Evolutionary conservation across 35 echinoderm and acorn worm species (phyloP).

Genomic region (Nesometra sesokonis): DNA sequence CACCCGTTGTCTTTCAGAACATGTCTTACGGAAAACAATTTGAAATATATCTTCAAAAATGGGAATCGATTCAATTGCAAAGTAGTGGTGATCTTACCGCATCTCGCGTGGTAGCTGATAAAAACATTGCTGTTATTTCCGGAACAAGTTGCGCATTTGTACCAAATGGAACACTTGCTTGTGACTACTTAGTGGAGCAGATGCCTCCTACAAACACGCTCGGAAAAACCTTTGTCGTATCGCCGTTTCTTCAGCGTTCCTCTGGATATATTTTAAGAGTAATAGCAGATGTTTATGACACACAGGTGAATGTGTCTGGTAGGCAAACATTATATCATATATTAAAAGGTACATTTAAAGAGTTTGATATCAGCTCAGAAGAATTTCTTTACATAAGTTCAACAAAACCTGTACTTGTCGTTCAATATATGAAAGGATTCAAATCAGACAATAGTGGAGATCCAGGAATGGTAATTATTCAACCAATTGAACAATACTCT

Average conservation of each 20-base stretch:
- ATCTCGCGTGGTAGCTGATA: conserved; percentile 12
- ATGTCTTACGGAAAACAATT: background rate
- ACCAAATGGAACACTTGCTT: background rate
- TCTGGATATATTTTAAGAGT: background rate
- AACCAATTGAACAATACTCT: background rate
- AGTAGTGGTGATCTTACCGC: conserved; percentile 32
- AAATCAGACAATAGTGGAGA: background rate
- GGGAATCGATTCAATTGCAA: conserved; percentile 27
- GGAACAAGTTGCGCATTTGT: conserved; percentile 32
- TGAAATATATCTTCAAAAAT: background rate
- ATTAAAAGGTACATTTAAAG: background rate
- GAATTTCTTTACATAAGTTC: background rate
- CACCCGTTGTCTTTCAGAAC: background rate
- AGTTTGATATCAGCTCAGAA: background rate
- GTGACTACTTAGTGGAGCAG: conserved; percentile 43
- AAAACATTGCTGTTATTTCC: conserved; percentile 17
- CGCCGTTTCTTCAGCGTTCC: conserved; percentile 13
- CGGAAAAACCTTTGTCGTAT: conserved; percentile 9
- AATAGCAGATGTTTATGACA: background rate
- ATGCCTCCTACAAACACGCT: conserved; percentile 26
- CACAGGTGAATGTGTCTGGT: background rate
- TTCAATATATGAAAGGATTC: background rate
- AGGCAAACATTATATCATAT: background rate
- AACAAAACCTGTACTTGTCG: background rate
- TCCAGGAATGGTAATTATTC: background rate